phyloP scores from a whole-genome alignment of 2,797 vertebrate genomes.

The Poeciliopsis turneri region DNA sequence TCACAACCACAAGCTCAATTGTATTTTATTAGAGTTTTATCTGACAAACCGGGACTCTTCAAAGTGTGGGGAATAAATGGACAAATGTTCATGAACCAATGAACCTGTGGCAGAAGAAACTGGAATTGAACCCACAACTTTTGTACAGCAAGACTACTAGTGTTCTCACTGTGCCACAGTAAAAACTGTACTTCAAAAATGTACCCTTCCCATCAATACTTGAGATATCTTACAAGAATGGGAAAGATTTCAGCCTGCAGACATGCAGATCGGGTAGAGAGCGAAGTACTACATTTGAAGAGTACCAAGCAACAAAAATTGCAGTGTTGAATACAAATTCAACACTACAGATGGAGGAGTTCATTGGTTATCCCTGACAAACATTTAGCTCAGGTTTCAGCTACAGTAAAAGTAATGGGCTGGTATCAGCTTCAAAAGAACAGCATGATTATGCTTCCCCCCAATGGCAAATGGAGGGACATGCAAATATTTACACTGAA shows the following conservation, averaged over 20 bases:
- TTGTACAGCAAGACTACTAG: background rate
- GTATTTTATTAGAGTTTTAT: background rate
- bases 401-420: conserved; percentile 33
- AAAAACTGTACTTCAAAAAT: background rate
- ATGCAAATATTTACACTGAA: conserved; percentile 16
- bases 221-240: background rate
- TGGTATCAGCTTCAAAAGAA: conserved; percentile 9
- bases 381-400: conserved; percentile 17
- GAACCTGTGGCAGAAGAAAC: background rate
- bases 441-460: conserved; percentile 17
- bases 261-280: background rate
- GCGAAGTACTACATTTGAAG: background rate
- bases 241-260: background rate
- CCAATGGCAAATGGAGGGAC: conserved; percentile 22
- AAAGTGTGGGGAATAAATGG: no score
- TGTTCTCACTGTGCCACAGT: background rate
- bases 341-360: conserved; percentile 3
- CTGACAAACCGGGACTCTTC: background rate
- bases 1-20: background rate
- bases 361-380: conserved; percentile 9
- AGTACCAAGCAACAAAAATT: background rate
- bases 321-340: background rate
- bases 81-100: background rate
- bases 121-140: background rate
- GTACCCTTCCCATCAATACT: background rate